phyloP scores from a whole-genome alignment of 2,888 invertebrate genomes.

The Sinelater perroti region DNA sequence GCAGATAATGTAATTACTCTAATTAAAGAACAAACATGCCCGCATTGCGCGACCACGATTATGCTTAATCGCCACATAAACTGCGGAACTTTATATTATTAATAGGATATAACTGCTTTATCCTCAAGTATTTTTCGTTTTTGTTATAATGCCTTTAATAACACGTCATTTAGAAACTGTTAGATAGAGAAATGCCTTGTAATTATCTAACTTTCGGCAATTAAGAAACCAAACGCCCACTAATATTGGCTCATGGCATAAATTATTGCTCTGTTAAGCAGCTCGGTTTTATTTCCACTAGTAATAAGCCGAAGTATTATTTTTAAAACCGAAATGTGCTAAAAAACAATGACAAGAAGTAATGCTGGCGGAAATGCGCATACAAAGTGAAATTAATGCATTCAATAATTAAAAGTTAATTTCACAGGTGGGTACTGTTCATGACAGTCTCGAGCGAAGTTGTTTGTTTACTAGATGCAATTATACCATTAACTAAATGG shows the following conservation, averaged over 20 bases:
- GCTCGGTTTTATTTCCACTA: no score
- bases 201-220: constrained; percentile 20
- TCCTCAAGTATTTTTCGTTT: constrained; percentile 1
- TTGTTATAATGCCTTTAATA: no score
- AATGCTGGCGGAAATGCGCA: constrained; percentile 7
- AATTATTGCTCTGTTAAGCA: background rate
- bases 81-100: constrained; percentile 7
- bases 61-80: constrained; percentile 20
- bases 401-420: constrained; percentile 56
- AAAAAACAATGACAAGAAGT: constrained; percentile 6
- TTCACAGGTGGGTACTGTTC: constrained; percentile 52
- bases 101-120: constrained; percentile 7
- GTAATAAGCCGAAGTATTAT: no score
- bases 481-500: constrained; percentile 55
- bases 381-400: constrained; percentile 25
- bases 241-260: constrained; percentile 22
- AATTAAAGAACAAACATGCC: constrained; percentile 47
- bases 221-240: constrained; percentile 22
- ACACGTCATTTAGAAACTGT: constrained; percentile 16
- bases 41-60: constrained; percentile 34
- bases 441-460: constrained; percentile 45
- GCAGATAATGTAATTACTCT: constrained; percentile 52
- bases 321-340: background rate
- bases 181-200: constrained; percentile 23
- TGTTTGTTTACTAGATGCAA: constrained; percentile 46